Evolutionary conservation across 2,888 invertebrate species (phyloP).

Genomic region (Leptothorax acervorum): DNA sequence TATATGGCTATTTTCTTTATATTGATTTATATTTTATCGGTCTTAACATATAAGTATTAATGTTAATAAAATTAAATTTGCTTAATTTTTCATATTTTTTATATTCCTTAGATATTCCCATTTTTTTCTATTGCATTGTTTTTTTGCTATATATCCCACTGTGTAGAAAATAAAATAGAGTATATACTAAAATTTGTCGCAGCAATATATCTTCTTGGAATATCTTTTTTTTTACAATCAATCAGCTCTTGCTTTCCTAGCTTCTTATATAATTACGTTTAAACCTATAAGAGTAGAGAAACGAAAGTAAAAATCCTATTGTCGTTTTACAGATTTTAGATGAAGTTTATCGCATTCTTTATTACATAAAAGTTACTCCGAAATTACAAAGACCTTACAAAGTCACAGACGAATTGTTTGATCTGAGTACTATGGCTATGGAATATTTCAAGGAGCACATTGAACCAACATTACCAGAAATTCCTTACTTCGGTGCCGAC

Average conservation of each 20-base stretch:
- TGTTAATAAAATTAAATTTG: too few relatives aligned
- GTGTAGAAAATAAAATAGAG: not conserved
- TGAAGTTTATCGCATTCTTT: slow-evolving; percentile 95
- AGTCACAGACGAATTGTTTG: slow-evolving; percentile 97
- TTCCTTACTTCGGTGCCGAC: slow-evolving; percentile 94
- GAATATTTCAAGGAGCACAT: slow-evolving; percentile 98
- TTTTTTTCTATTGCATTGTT: not conserved
- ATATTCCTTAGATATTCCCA: not conserved
- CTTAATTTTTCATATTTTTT: too few relatives aligned
- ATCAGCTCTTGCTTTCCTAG: not conserved
- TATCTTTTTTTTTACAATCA: not conserved
- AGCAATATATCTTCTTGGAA: not conserved
- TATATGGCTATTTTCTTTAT: too few relatives aligned
- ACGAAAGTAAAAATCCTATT: not conserved
- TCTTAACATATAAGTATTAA: too few relatives aligned
- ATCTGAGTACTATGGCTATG: slow-evolving; percentile 98
- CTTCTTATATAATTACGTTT: not conserved
- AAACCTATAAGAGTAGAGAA: not conserved
- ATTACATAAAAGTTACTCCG: slow-evolving; percentile 93
- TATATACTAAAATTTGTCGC: not conserved
- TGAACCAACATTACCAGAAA: slow-evolving; percentile 95
- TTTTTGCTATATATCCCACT: not conserved
- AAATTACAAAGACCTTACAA: slow-evolving; percentile 95
- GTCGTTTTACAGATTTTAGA: slow-evolving; percentile 91
- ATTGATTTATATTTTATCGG: too few relatives aligned